Conservation (phyloP, 2,888 invertebrate species). For the Bruchidius siliquastri region DNA sequence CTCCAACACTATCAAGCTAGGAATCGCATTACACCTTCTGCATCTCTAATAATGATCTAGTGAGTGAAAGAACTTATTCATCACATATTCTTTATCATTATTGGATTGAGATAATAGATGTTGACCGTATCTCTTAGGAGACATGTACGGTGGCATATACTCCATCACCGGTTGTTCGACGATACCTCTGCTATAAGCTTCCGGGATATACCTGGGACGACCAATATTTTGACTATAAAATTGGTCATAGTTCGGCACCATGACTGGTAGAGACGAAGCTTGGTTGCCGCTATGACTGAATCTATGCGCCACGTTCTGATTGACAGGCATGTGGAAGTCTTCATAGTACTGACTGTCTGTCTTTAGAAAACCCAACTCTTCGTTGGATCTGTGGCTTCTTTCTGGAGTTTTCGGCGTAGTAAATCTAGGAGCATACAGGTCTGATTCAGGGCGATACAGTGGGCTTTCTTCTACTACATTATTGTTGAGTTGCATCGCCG, state of each 20-base stretch:
- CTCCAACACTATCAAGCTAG: too few relatives aligned
- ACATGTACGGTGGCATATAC: neutral
- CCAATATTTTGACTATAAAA: neutral
- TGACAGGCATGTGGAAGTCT: neutral
- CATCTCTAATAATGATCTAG: slow-evolving; percentile 3
- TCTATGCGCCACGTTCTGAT: neutral
- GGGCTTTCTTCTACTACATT: neutral
- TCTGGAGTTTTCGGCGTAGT: neutral
- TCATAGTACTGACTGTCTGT: neutral
- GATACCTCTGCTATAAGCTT: neutral
- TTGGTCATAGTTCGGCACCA: neutral
- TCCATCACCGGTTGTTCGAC: neutral
- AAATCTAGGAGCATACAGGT: neutral
- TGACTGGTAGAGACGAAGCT: neutral
- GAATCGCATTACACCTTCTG: too few relatives aligned
- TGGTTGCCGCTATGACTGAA: neutral
- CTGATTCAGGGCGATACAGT: neutral
- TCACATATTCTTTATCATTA: slow-evolving; percentile 9
- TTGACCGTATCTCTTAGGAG: neutral
- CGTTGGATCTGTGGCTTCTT: neutral
- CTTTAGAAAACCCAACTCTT: neutral
- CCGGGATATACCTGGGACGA: neutral
- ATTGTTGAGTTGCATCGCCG: neutral
- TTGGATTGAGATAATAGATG: neutral
- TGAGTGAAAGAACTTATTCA: slow-evolving; percentile 6